Conservation (phyloP, 2,888 invertebrate species). For the Pyralis farinalis region DNA sequence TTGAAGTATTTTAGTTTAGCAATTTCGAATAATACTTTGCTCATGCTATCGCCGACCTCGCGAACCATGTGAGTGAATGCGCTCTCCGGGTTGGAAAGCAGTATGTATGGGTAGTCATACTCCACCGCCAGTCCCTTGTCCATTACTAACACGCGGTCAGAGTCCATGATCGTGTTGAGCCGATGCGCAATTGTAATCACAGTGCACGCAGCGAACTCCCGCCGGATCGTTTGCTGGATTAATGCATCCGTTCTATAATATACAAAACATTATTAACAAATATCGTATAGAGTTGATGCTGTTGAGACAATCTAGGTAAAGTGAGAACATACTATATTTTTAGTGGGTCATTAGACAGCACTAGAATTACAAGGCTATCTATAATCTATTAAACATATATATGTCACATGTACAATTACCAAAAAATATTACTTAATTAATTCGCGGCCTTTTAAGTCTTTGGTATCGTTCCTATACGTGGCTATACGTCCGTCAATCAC, state of each 20-base stretch:
- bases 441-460: too few species aligned
- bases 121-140: constrained; percentile 88
- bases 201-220: constrained; percentile 88
- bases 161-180: constrained; percentile 95
- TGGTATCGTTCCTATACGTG: too few species aligned
- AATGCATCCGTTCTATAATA: constrained; percentile 83
- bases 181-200: constrained; percentile 95
- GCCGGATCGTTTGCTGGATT: constrained; percentile 91
- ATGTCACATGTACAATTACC: too few species aligned
- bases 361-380: too few species aligned
- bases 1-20: constrained; percentile 56
- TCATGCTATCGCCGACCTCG: constrained; percentile 82
- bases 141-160: constrained; percentile 92
- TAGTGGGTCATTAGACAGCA: too few species aligned
- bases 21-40: constrained; percentile 44
- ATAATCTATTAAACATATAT: too few species aligned
- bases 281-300: too few species aligned
- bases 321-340: too few species aligned
- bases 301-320: too few species aligned
- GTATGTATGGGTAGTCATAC: constrained; percentile 84
- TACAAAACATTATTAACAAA: too few species aligned
- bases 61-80: constrained; percentile 84
- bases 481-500: too few species aligned
- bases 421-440: too few species aligned
- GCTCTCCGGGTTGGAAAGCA: constrained; percentile 81